Evolutionary conservation across 2,113 vertebrate genomes (phyloP), one percentile per base, ranked within the genome.

Genomic region (Triplophysa dalaica): DNA sequence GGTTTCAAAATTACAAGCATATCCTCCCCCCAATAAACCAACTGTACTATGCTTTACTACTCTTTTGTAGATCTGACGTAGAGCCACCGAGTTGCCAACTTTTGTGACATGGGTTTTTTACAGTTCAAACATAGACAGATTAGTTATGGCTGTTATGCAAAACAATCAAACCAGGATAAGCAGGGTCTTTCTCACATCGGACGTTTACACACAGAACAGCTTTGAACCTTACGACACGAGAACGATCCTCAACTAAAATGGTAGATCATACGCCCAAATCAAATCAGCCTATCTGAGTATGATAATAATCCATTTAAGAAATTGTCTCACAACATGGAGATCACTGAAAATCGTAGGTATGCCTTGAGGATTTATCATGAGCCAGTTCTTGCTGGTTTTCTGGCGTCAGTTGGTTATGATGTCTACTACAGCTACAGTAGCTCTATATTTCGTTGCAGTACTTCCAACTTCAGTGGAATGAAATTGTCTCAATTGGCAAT

Each of bases 71-170:
- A 61, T 48, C 26, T 78, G 2, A 1, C 1, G 26, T 45, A 67
- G 9, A 82, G 74, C 9, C 63, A 67, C 50, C 11, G 50, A 14
- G 41, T 75, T 78, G 61, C 81, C 69, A 13, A 24, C 50, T 4
- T 78, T 73, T 7, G 76, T 82, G 61, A 17, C 14, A 19, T 68
- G 67, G 33, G 81, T 78, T 24, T 78, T 22, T 43, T 82, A 82
- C 54, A 78, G 78, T 17, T 24, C 75, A 10, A 75, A 78, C 62
- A 22, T 82, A 9, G 81, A 78, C 38, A 75, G 68, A 50, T 61
- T 78, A 17, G n/a, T 78, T n/a, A 13, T 74, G 14, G 16, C 4
- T 38, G 43, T 73, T 3, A 50, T 58, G 11, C 70, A 19, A 8
- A 41, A 10, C 48, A 48, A n/a, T 45, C 62, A 75, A 38, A 50